Percentiles rank a stretch among this genome's conserved stretches.
phyloP scores from a whole-genome alignment of 2,113 vertebrate genomes.

The Phycodurus eques region DNA sequence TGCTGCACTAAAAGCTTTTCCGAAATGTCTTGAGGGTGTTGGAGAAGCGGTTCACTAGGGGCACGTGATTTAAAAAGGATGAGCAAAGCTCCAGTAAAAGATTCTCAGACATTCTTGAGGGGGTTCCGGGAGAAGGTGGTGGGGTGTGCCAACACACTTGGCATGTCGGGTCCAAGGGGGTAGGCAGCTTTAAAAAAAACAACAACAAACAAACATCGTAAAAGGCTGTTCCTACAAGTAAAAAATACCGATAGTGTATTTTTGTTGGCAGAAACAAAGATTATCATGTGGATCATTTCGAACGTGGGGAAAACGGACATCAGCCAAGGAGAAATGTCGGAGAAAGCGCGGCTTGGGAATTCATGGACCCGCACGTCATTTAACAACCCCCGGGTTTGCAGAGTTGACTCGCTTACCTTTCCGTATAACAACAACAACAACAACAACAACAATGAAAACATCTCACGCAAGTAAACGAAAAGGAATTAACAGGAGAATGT shows the following conservation, averaged over 20 bases:
- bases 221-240: not conserved
- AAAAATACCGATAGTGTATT: not conserved
- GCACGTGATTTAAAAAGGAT: no score
- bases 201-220: no score
- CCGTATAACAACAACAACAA: constrained; percentile 26
- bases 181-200: no score
- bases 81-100: no score
- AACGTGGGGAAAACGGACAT: not conserved
- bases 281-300: not conserved
- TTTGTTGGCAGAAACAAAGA: not conserved
- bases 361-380: constrained; percentile 10
- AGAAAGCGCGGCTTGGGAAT: not conserved
- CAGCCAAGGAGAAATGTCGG: not conserved
- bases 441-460: constrained; percentile 14
- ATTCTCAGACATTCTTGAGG: no score
- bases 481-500: constrained; percentile 31
- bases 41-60: no score
- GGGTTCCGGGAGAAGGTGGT: no score
- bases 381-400: constrained; percentile 26
- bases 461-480: constrained; percentile 17
- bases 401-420: constrained; percentile 24
- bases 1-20: no score
- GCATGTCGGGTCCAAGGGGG: no score
- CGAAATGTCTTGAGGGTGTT: no score
- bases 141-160: no score